Percentiles rank a stretch among this genome's conserved stretches.
phyloP scores from a whole-genome alignment of 2,113 vertebrate genomes.

The Pipra filicauda region DNA sequence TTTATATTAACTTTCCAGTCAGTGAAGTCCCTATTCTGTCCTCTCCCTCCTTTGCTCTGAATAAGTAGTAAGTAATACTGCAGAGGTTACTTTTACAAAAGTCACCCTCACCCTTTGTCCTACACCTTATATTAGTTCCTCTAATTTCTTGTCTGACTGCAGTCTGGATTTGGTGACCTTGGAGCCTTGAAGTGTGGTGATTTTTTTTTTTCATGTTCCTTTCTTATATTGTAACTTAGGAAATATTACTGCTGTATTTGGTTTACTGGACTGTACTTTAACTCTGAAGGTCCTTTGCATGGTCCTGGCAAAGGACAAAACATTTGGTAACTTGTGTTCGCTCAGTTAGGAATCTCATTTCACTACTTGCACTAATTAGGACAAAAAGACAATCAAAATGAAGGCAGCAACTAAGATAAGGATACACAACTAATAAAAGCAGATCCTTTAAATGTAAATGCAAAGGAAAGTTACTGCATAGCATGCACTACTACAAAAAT shows the following conservation, averaged over 20 bases:
- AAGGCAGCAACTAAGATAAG: not conserved
- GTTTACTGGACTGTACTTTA: not conserved
- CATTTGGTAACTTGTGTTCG: not conserved
- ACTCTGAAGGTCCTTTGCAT: not conserved
- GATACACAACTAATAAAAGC: not conserved
- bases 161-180: not conserved
- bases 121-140: not conserved
- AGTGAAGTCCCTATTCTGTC: not conserved
- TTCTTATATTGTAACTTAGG: not conserved
- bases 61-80: not conserved
- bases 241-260: not conserved
- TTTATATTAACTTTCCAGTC: not conserved
- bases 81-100: slow-evolving; percentile 6
- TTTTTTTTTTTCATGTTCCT: not conserved
- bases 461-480: not conserved
- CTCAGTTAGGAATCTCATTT: not conserved
- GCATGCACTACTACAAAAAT: not conserved
- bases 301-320: not conserved
- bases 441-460: not conserved
- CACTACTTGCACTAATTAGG: not conserved
- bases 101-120: not conserved
- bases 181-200: not conserved
- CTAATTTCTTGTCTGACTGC: not conserved
- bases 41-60: not conserved
- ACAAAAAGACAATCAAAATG: not conserved